Evolutionary conservation across 2,888 invertebrate genomes (phyloP).

Genomic region (Boloria euphrosyne): DNA sequence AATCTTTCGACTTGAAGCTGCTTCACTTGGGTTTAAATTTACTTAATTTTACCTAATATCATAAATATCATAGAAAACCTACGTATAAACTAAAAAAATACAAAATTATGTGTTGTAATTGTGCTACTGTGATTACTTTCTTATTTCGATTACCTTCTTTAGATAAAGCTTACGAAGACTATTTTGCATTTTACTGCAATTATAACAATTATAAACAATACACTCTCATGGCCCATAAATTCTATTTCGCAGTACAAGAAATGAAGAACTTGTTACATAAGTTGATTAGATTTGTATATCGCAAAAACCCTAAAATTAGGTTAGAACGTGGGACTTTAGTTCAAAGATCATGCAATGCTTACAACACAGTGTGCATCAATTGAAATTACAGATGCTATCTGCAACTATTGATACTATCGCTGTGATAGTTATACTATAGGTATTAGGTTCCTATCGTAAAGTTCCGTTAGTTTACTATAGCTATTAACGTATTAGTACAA

Average conservation of each 20-base stretch:
- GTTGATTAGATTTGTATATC: constrained; percentile 28
- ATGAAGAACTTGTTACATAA: constrained; percentile 21
- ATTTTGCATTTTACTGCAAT: constrained; percentile 7
- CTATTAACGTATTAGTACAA: neutral
- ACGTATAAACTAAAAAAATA: no score
- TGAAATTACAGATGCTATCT: constrained; percentile 37
- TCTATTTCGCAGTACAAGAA: constrained; percentile 10
- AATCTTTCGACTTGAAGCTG: no score
- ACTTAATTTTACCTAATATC: no score
- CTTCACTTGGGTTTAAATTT: no score
- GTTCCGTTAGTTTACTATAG: constrained; percentile 9
- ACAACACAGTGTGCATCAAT: constrained; percentile 38
- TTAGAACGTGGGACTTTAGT: constrained; percentile 37
- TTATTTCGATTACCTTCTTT: neutral
- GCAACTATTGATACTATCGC: neutral
- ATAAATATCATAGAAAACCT: no score
- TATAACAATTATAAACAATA: constrained; percentile 16
- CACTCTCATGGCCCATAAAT: constrained; percentile 19
- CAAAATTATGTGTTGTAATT: no score
- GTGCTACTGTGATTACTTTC: neutral
- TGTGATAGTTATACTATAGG: constrained; percentile 10
- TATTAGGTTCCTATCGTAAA: constrained; percentile 1
- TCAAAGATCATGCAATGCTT: constrained; percentile 33
- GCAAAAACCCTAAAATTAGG: constrained; percentile 36
- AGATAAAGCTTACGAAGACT: constrained; percentile 2